Percentiles rank a stretch among this genome's conserved stretches.
Conservation (phyloP, 1,140 invertebrate species). For the Himalopsyche phryganea region DNA sequence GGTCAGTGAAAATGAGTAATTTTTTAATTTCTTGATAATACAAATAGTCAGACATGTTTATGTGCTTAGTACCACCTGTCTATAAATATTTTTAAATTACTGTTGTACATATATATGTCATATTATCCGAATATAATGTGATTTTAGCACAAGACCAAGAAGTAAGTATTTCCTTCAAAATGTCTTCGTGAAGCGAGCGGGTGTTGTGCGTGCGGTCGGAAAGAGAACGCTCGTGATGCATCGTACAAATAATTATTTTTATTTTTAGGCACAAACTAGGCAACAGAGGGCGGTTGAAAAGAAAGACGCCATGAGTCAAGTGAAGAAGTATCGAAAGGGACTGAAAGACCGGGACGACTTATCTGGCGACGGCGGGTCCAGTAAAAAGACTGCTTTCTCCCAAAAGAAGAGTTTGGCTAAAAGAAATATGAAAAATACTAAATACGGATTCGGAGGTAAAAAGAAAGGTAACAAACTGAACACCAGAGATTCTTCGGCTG, state of each 20-base stretch:
- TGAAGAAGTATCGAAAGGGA: conserved; percentile 84
- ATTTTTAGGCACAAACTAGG: conserved; percentile 71
- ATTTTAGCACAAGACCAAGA: too few species aligned
- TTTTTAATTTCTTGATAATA: too few species aligned
- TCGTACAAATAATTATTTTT: neutral
- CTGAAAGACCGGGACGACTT: conserved; percentile 71
- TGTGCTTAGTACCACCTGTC: too few species aligned
- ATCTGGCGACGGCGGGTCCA: conserved; percentile 46
- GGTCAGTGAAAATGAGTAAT: conserved; percentile 35
- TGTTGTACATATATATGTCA: too few species aligned
- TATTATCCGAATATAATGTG: too few species aligned
- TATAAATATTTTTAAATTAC: too few species aligned
- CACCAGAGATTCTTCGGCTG: conserved; percentile 72
- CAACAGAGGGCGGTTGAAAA: conserved; percentile 74
- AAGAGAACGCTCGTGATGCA: too few species aligned
- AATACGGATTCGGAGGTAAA: conserved; percentile 94
- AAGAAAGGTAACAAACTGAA: conserved; percentile 89
- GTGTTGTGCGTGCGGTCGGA: too few species aligned
- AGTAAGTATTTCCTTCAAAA: too few species aligned
- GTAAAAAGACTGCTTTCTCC: conserved; percentile 47
- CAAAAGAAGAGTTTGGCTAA: conserved; percentile 56
- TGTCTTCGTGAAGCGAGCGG: too few species aligned
- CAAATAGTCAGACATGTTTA: neutral
- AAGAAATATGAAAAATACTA: conserved; percentile 73
- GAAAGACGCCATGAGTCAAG: conserved; percentile 75